Base-by-base conservation (phyloP, 1,140 invertebrate genomes). In the Drosophila cardini region DNA sequence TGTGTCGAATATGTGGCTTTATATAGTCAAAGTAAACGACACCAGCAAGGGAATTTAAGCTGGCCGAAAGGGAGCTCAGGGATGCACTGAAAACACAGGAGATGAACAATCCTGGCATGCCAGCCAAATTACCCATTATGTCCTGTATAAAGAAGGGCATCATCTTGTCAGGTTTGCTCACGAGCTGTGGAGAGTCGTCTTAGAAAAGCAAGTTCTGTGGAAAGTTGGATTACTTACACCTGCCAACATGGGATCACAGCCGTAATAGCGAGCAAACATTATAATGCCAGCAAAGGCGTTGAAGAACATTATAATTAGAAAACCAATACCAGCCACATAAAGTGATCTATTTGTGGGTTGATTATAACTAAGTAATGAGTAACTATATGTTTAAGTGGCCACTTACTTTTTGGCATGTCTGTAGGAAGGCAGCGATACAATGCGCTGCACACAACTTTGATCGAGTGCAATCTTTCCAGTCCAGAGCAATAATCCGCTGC, bases 11-110 rank as follows among this genome's bases (percentile, higher is more conserved):
- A 46, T 61, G 92, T 70, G 60, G 95, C 72, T 94, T 95, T 6
- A 96, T 94, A 78, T 96, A 94, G 90, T 96, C 96, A 82, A 96
- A 95, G 89, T 95, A 95, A 65, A 96, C 95, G 0, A 96, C 95
- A 0, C 96, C 96, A 2, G 96, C 94, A 91, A 96, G 93, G 0
- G 96, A 96, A 81, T 96, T 96, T 2, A 96, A 87, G 13, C 94
- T 94, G 4, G 95, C 95, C 0, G 95, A 96, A 92, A 96, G 94
- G 4, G 95, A 96, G 81, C 96, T 97, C 81, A 73, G 92, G 6
- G 95, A 95, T 32, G 95, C 95, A 79, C 95, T 95, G 68, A 96
- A 95, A 2, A 96, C 93, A 56, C 95, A 94, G 30, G 95, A 95
- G 2, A 96, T 93, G 76, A 96, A 96, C 0, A 96, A 68, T 2